A percentile compares a stretch with the other conserved stretches of the same genome.
Conservation (phyloP, 2,113 vertebrate species). For the Eira barbara region DNA sequence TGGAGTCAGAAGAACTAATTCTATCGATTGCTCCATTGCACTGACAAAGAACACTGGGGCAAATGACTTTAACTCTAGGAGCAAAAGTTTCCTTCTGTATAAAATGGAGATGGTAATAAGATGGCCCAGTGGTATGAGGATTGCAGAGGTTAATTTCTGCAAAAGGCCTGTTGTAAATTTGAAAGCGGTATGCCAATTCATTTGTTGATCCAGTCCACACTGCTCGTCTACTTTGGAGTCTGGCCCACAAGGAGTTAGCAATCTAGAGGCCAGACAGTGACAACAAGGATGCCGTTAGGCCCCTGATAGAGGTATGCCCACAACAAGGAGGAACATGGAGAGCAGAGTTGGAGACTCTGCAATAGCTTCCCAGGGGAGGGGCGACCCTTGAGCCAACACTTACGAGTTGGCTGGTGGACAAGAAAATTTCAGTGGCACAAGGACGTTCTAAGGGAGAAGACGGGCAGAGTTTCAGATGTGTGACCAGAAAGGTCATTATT, state of each 20-base stretch:
- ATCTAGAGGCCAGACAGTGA: background rate
- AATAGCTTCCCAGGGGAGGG: background rate
- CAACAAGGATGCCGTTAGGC: background rate
- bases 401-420: background rate
- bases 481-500: background rate
- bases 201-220: background rate
- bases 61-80: background rate
- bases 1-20: background rate
- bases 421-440: background rate
- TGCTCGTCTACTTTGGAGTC: background rate
- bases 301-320: background rate
- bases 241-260: background rate
- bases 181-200: background rate
- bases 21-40: background rate
- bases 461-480: background rate
- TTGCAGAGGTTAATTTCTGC: background rate
- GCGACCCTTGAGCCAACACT: background rate
- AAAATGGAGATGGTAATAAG: background rate
- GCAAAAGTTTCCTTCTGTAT: background rate
- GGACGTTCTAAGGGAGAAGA: background rate
- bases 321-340: background rate
- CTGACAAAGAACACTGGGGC: background rate
- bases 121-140: background rate
- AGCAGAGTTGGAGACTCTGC: background rate
- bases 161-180: background rate